Evolutionary conservation across 2,113 vertebrate genomes (phyloP), one percentile per base, ranked within the genome.

Genomic region (Pterophyllum scalare): DNA sequence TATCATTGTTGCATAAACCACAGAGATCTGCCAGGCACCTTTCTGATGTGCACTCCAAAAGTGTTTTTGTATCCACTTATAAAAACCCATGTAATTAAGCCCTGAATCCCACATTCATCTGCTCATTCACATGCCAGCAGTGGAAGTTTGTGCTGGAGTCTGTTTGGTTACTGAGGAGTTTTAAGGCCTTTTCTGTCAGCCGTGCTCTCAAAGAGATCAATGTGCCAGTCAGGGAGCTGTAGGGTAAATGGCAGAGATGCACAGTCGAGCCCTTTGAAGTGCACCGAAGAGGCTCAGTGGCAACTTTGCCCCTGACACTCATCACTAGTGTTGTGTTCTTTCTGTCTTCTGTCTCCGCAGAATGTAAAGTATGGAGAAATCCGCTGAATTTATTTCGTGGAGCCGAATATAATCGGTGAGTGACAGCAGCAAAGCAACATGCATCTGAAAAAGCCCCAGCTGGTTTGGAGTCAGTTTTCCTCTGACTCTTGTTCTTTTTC

Each of bases 361-460:
- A 99, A 95, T 99, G 98, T 96, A 99, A 99, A 96, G 98, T 99
- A 28, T 99, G 98, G 98, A 95, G 98, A 95, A 99, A 99, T 96
- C 98, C 98, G 60, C 95, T 99, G 91, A 99, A 99, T 95, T 96
- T 99, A 85, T 99, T 99, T 94, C 95, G 98, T 92, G 98, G 98
- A 91, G 98, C 98, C 2, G 98, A 99, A 90, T 99, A 99, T 96
- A 99, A 99, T 94, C 95, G 98, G 98, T 99, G 93, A 97, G 97
- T 95, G 67, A 82, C 56, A 3, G 60, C 59, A 5, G 59, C 64
- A 5, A 15, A 77, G 26, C 77, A 35, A 38, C 82, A 52, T 77
- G 74, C 70, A 56, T 77, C n/a, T 83, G 64, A 75, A 67, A 67
- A 56, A 61, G 8, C 9, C 15, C 65, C 22, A 0, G 43, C 58